These are phyloP conservation scores for Pyralis farinalis DNA, from an alignment of 2,888 invertebrate genomes.

Conservation along the genomic window DNA sequence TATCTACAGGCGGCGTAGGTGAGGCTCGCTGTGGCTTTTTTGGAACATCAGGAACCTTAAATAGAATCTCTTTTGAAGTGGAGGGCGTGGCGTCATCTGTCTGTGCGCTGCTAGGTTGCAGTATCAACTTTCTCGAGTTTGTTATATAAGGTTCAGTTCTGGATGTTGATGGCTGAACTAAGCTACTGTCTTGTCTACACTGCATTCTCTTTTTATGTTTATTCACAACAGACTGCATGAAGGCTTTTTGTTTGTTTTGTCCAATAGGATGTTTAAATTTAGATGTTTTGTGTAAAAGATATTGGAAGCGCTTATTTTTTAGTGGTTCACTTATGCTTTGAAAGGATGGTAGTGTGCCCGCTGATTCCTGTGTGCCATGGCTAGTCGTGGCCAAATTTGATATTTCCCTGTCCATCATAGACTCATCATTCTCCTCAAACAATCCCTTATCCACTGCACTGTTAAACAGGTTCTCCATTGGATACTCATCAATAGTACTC, in stretches of 20 bases:
- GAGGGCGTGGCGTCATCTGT: slow-evolving; percentile 58
- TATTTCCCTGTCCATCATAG: slow-evolving; percentile 74
- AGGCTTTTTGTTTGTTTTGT: slow-evolving; percentile 74
- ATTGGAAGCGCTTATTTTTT: slow-evolving; percentile 75
- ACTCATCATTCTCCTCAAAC: slow-evolving; percentile 70
- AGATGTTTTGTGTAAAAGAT: slow-evolving; percentile 73
- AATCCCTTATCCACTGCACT: slow-evolving; percentile 73
- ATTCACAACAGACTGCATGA: slow-evolving; percentile 75
- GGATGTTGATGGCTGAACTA: slow-evolving; percentile 66
- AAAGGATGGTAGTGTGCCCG: slow-evolving; percentile 64
- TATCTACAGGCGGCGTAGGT: slow-evolving; percentile 78
- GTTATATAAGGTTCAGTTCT: slow-evolving; percentile 61
- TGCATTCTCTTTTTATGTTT: slow-evolving; percentile 75
- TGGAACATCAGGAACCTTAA: slow-evolving; percentile 59
- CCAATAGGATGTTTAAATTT: slow-evolving; percentile 75
- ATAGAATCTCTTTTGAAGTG: slow-evolving; percentile 58
- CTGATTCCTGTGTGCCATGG: slow-evolving; percentile 62
- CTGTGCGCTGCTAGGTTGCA: slow-evolving; percentile 53
- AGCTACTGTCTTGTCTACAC: slow-evolving; percentile 48
- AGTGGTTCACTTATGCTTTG: slow-evolving; percentile 71
- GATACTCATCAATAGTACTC: slow-evolving; percentile 73
- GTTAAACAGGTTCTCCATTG: slow-evolving; percentile 75
- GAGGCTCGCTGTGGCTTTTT: slow-evolving; percentile 57
- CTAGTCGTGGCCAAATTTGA: slow-evolving; percentile 73
- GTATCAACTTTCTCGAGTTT: slow-evolving; percentile 55